Percentiles rank a stretch among this genome's conserved stretches.
Conservation (phyloP, 2,888 invertebrate genomes). For the Caenorhabditis sulstoni region DNA sequence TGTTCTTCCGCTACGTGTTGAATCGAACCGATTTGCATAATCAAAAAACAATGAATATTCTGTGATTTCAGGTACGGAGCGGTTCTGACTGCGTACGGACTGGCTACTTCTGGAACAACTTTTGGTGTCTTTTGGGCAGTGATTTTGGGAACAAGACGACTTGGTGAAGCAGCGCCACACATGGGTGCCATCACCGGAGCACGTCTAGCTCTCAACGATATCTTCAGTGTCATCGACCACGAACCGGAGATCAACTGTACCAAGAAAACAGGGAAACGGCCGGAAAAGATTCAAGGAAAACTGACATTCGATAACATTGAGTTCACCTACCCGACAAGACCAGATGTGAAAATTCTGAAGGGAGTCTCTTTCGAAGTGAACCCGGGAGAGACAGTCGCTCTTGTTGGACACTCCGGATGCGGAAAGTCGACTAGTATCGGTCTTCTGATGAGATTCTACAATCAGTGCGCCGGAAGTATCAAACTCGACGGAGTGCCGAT, state of each 20-base stretch:
- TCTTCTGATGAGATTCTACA: slow-evolving; percentile 72
- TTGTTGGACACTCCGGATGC: slow-evolving; percentile 76
- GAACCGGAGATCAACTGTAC: slow-evolving; percentile 82
- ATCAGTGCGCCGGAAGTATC: slow-evolving; percentile 76
- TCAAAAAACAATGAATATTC: slow-evolving; percentile 16
- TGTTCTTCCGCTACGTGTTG: not conserved
- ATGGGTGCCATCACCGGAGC: slow-evolving; percentile 89
- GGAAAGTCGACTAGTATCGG: slow-evolving; percentile 75
- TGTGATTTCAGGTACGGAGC: slow-evolving; percentile 67
- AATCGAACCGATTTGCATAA: slow-evolving; percentile 30
- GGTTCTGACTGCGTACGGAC: slow-evolving; percentile 62
- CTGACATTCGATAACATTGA: slow-evolving; percentile 82
- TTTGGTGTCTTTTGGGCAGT: slow-evolving; percentile 77
- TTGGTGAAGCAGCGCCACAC: slow-evolving; percentile 89
- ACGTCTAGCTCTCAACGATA: slow-evolving; percentile 86
- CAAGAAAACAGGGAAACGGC: slow-evolving; percentile 81
- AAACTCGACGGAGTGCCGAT: slow-evolving; percentile 81
- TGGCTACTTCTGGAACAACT: slow-evolving; percentile 70
- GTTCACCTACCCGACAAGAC: slow-evolving; percentile 82
- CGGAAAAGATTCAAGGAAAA: slow-evolving; percentile 80
- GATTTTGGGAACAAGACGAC: slow-evolving; percentile 81
- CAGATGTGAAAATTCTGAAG: slow-evolving; percentile 78
- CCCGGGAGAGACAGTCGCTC: slow-evolving; percentile 71
- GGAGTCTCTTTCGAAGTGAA: slow-evolving; percentile 70
- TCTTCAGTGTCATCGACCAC: slow-evolving; percentile 82